These are phyloP conservation scores for cattle (Bos taurus) DNA, from an alignment of 2,113 vertebrate genomes.

Conservation along the genomic window DNA sequence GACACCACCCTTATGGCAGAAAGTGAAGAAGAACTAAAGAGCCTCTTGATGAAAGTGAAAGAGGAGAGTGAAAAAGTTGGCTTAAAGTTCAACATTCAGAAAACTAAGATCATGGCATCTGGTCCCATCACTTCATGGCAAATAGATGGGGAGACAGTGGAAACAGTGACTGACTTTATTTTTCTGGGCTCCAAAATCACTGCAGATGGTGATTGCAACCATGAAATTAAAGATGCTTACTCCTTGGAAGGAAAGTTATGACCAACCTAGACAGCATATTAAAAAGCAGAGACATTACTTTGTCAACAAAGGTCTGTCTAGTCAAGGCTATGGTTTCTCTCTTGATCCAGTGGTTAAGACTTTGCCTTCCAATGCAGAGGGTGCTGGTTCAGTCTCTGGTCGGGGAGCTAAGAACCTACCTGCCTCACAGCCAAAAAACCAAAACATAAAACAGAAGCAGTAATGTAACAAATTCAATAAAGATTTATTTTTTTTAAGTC, in stretches of 20 bases:
- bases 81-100: background rate
- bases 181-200: background rate
- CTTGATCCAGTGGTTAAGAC: background rate
- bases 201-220: background rate
- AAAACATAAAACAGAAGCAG: no score
- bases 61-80: background rate
- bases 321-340: background rate
- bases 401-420: no score
- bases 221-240: background rate
- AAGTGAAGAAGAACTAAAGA: background rate
- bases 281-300: background rate
- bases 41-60: background rate
- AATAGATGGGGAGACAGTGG: background rate
- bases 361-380: no score
- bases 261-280: background rate
- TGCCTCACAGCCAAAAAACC: no score
- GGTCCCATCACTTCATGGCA: background rate
- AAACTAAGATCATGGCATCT: background rate
- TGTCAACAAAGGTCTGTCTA: background rate
- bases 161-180: background rate
- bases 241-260: background rate
- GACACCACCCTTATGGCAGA: background rate
- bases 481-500: no score
- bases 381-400: no score
- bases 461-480: no score